Percentiles rank a stretch among this genome's conserved stretches.
Conservation (phyloP, 2,797 vertebrate genomes). For the Pempheris klunzingeri region DNA sequence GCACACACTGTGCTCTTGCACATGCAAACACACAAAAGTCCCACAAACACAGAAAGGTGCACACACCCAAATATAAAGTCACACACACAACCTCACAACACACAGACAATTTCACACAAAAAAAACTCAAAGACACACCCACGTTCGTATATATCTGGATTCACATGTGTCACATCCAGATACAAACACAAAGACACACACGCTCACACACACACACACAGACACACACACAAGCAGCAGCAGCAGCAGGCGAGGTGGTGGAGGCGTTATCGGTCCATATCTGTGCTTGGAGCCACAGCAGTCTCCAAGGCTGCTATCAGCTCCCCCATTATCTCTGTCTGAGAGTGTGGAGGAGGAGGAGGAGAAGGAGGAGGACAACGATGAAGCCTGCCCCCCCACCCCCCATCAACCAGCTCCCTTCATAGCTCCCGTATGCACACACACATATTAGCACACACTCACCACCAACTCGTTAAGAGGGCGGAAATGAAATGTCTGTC, state of each 20-base stretch:
- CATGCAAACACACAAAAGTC: constrained; percentile 19
- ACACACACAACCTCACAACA: constrained; percentile 1
- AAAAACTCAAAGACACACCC: constrained; percentile 31
- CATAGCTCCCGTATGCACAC: constrained; percentile 69
- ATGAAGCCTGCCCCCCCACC: constrained; percentile 54
- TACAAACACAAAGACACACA: constrained; percentile 38
- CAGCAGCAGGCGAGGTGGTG: constrained; percentile 79
- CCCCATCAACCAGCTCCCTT: constrained; percentile 53
- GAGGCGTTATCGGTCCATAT: constrained; percentile 93
- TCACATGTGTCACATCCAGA: constrained; percentile 25
- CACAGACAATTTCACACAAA: background rate
- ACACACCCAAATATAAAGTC: background rate
- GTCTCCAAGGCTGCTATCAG: constrained; percentile 98
- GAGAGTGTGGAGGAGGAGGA: constrained; percentile 87
- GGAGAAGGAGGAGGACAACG: constrained; percentile 59
- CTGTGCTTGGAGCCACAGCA: constrained; percentile 91
- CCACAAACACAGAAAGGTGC: constrained; percentile 12
- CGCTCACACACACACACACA: constrained; percentile 36
- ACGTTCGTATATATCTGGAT: constrained; percentile 27
- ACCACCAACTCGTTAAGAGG: constrained; percentile 92
- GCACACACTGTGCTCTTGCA: constrained; percentile 18
- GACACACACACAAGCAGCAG: constrained; percentile 23
- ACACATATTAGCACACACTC: constrained; percentile 57
- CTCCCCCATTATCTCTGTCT: constrained; percentile 93
- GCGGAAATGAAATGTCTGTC: constrained; percentile 96